Evolutionary conservation across 2,797 vertebrate genomes (phyloP).

Genomic region (Periparus ater): DNA sequence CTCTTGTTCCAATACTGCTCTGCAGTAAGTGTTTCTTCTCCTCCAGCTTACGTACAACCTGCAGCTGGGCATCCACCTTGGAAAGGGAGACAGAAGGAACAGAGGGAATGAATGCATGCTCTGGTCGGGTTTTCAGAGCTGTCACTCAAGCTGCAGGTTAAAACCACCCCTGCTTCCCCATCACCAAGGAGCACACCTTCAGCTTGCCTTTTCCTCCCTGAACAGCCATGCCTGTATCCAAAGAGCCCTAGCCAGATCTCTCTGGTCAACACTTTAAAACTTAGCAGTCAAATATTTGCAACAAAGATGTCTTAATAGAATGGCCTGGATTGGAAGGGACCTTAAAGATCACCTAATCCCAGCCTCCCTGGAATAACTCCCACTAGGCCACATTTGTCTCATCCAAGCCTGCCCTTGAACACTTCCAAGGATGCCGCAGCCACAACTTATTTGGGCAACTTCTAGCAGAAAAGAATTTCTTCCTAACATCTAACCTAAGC

Average conservation of each 20-base stretch:
- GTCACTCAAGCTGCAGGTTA: neutral
- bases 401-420: neutral
- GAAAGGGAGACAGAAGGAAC: neutral
- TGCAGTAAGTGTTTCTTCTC: slow-evolving; percentile 97
- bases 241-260: neutral
- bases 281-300: neutral
- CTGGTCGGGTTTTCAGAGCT: neutral
- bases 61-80: slow-evolving; percentile 96
- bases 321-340: neutral
- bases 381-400: neutral
- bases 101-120: neutral
- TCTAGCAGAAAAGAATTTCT: too few relatives aligned
- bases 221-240: neutral
- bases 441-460: neutral
- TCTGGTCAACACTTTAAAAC: neutral
- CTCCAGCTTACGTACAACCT: slow-evolving; percentile 94
- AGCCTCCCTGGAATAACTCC: neutral
- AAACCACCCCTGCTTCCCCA: neutral
- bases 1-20: slow-evolving; percentile 92
- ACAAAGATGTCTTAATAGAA: neutral
- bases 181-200: neutral
- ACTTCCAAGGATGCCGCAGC: neutral
- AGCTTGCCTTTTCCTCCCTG: neutral
- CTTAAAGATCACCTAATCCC: neutral
- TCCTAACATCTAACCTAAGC: too few relatives aligned